Conservation (phyloP, 2,888 invertebrate genomes). For the Tigriopus californicus region DNA sequence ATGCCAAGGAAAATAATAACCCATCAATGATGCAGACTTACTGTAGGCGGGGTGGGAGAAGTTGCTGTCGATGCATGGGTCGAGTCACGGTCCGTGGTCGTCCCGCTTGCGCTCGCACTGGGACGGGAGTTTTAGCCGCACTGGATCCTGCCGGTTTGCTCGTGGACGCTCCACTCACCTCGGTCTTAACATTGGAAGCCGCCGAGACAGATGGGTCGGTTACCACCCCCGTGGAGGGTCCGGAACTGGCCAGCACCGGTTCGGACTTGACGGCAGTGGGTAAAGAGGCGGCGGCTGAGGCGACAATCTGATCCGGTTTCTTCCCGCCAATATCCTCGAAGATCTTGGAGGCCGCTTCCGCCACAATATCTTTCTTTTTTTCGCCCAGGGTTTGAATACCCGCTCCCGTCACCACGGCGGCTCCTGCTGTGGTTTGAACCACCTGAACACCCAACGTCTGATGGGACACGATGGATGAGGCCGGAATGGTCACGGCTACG, state of each 20-base stretch:
- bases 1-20: too few relatives aligned
- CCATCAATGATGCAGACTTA: too few relatives aligned
- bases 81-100: conserved; percentile 4
- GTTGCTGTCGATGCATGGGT: background rate
- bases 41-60: too few relatives aligned
- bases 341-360: background rate
- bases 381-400: background rate
- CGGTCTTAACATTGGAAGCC: background rate
- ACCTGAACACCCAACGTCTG: background rate
- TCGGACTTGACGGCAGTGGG: background rate
- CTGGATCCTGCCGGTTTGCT: background rate
- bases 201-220: background rate
- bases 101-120: background rate
- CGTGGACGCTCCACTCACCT: background rate
- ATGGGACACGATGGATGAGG: background rate
- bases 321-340: background rate
- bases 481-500: background rate
- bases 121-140: background rate
- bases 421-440: background rate
- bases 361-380: conserved; percentile 11
- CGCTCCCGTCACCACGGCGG: background rate
- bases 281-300: background rate
- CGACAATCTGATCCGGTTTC: background rate
- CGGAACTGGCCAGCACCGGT: too few relatives aligned
- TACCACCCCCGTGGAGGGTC: background rate